Conservation (phyloP, 1,140 invertebrate species). For the Drosophila erecta region DNA sequence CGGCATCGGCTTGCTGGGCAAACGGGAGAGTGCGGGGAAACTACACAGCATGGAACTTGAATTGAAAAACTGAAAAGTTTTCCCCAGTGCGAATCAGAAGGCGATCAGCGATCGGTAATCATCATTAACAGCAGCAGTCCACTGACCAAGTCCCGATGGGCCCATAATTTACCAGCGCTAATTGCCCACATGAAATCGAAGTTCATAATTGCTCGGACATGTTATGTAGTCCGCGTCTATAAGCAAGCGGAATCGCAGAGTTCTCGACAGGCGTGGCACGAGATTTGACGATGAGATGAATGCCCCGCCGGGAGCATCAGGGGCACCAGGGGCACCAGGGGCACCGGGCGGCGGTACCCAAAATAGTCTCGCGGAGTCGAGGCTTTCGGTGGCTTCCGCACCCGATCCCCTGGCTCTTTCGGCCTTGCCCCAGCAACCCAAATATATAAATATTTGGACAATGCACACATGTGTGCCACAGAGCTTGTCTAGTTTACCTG, state of each 20-base stretch:
- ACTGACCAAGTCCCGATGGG: neutral
- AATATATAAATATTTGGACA: slow-evolving; percentile 79
- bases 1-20: neutral
- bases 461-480: slow-evolving; percentile 38
- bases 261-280: slow-evolving; percentile 42
- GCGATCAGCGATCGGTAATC: slow-evolving; percentile 36
- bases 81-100: slow-evolving; percentile 28
- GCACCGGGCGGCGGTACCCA: slow-evolving; percentile 16
- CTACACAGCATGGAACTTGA: slow-evolving; percentile 32
- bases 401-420: slow-evolving; percentile 17
- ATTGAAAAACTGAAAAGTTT: slow-evolving; percentile 35
- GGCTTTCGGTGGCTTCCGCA: slow-evolving; percentile 11
- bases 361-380: slow-evolving; percentile 48
- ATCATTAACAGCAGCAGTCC: slow-evolving; percentile 22
- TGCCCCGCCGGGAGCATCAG: slow-evolving; percentile 7
- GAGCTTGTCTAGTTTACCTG: slow-evolving; percentile 21
- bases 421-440: slow-evolving; percentile 58
- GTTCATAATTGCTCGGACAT: slow-evolving; percentile 45
- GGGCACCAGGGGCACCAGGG: too few species aligned
- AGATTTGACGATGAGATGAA: slow-evolving; percentile 42
- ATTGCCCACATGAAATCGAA: slow-evolving; percentile 38
- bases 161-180: slow-evolving; percentile 21
- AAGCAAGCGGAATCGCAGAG: slow-evolving; percentile 21
- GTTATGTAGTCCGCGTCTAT: slow-evolving; percentile 44
- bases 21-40: neutral